These are phyloP conservation scores for human (Homo sapiens) DNA, from an alignment of 2,113 vertebrate species.

Conservation along the genomic window DNA sequence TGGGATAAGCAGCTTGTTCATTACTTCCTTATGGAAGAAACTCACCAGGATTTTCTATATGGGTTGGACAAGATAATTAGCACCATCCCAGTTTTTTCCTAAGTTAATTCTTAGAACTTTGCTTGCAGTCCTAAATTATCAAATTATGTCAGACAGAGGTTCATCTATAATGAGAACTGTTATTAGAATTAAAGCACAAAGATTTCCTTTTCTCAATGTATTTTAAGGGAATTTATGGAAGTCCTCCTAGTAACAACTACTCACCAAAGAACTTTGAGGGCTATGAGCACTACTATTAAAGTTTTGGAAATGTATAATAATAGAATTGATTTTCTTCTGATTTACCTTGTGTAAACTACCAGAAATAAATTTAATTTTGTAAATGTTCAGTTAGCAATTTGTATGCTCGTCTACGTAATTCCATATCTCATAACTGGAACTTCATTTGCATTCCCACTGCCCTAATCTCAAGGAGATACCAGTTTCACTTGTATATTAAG, in stretches of 20 bases:
- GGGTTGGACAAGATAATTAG: background rate
- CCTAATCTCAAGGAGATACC: constrained; percentile 1
- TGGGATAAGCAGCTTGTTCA: background rate
- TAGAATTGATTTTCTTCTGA: background rate
- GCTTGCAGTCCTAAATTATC: background rate
- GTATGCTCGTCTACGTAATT: background rate
- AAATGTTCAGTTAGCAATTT: background rate
- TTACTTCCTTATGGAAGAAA: background rate
- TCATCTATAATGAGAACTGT: background rate
- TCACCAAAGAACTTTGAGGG: background rate
- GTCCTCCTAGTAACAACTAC: background rate
- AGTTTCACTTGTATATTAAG: background rate
- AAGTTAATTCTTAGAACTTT: constrained; percentile 42
- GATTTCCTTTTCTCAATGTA: background rate
- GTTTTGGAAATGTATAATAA: background rate
- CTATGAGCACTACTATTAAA: background rate
- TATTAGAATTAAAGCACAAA: background rate
- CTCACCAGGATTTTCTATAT: background rate
- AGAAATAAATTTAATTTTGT: constrained; percentile 32
- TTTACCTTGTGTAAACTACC: background rate
- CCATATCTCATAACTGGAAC: background rate
- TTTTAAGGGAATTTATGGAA: constrained; percentile 27
- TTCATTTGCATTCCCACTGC: background rate
- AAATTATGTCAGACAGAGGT: background rate
- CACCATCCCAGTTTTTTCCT: background rate